Evolutionary conservation across 30 jellyfish, hydroid and myxozoan genomes (phyloP).

Genomic region (Sanderia malayensis): DNA sequence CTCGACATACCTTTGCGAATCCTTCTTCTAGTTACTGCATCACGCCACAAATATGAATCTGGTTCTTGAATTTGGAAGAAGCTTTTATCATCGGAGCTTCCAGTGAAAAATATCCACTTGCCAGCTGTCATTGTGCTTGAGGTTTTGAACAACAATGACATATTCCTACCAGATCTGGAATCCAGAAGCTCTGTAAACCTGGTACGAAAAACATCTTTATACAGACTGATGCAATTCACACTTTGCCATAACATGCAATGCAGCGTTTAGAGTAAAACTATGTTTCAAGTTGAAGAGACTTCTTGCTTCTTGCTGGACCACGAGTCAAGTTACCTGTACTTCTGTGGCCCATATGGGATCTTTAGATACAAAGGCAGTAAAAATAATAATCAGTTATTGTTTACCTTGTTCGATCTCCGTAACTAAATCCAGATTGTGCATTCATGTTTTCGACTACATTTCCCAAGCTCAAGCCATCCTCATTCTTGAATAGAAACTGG

Average conservation of each 20-base stretch:
- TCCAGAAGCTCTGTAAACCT: slow-evolving; percentile 55
- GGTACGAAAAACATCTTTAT: not conserved
- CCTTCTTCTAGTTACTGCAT: slow-evolving; percentile 11
- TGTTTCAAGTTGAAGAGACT: too few species aligned
- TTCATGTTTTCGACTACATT: slow-evolving; percentile 3
- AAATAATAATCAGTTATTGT: too few species aligned
- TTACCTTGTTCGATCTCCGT: slow-evolving; percentile 52
- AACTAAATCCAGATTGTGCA: slow-evolving; percentile 58
- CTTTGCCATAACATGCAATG: too few species aligned
- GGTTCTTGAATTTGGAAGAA: slow-evolving; percentile 55
- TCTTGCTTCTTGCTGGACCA: too few species aligned
- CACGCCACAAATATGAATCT: slow-evolving; percentile 13
- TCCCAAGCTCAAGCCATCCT: slow-evolving; percentile 12
- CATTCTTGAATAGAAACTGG: slow-evolving; percentile 36
- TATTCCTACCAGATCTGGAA: slow-evolving; percentile 24
- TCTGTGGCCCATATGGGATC: too few species aligned
- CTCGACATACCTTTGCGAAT: slow-evolving; percentile 42
- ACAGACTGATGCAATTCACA: too few species aligned
- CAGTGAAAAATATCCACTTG: slow-evolving; percentile 54
- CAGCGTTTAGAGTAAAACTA: too few species aligned
- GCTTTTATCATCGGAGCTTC: slow-evolving; percentile 17
- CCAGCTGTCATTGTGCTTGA: slow-evolving; percentile 51
- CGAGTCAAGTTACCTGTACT: too few species aligned
- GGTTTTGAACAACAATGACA: slow-evolving; percentile 11
- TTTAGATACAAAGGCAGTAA: too few species aligned